Evolutionary conservation across 2,797 vertebrate genomes (phyloP).

Genomic region (Centropyge bicolor): DNA sequence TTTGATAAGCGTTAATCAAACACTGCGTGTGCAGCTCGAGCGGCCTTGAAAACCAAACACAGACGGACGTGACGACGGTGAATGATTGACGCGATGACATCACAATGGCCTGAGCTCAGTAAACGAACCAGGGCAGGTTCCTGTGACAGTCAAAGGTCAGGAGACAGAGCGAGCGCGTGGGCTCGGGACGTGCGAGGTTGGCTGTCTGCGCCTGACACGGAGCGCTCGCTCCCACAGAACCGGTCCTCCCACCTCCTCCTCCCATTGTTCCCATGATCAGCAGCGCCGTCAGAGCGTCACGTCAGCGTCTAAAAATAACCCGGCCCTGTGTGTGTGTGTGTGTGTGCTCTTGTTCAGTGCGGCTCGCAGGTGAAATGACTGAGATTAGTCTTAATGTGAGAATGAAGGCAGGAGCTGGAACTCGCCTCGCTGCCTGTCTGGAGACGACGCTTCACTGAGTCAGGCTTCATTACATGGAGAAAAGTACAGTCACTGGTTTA

Average conservation of each 20-base stretch:
- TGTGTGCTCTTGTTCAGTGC: neutral
- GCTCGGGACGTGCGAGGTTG: neutral
- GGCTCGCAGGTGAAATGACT: neutral
- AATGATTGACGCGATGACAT: conserved; percentile 75
- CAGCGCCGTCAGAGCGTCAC: conserved; percentile 20
- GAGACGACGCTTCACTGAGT: neutral
- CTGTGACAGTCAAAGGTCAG: conserved; percentile 40
- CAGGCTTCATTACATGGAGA: neutral
- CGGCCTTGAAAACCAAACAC: conserved; percentile 41
- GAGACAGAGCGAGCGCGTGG: neutral
- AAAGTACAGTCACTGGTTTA: too few relatives aligned
- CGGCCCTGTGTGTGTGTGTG: neutral
- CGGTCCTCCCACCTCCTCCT: conserved; percentile 40
- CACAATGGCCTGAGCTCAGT: conserved; percentile 30
- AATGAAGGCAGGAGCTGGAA: conserved; percentile 7
- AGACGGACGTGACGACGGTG: conserved; percentile 44
- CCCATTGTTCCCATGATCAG: conserved; percentile 57
- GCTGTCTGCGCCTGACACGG: conserved; percentile 42
- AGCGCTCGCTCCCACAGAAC: too few relatives aligned
- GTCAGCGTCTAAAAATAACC: conserved; percentile 64
- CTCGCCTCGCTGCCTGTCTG: neutral
- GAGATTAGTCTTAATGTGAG: conserved; percentile 36
- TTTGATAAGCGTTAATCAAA: conserved; percentile 32
- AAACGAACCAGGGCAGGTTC: neutral
- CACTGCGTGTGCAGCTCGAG: conserved; percentile 45